These are phyloP conservation scores for Rosalia funebris DNA, from an alignment of 2,888 invertebrate genomes.

Conservation along the genomic window DNA sequence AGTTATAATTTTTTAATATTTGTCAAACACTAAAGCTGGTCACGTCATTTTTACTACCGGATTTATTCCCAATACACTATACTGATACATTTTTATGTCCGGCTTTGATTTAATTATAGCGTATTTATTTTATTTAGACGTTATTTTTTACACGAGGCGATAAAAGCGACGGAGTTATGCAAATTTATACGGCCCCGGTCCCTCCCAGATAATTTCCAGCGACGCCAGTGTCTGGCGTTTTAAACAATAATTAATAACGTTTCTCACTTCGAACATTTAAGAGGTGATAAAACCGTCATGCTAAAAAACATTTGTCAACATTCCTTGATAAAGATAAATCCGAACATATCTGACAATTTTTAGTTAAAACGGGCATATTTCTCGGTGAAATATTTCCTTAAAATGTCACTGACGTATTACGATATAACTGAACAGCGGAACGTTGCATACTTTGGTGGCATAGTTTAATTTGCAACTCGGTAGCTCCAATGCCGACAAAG, in stretches of 20 bases:
- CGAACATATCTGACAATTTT: conserved; percentile 55
- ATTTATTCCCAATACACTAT: too few relatives aligned
- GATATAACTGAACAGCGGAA: conserved; percentile 57
- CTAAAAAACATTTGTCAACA: conserved; percentile 53
- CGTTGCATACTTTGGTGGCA: conserved; percentile 62
- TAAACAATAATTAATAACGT: conserved; percentile 31
- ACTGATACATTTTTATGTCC: too few relatives aligned
- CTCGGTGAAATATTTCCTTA: conserved; percentile 54
- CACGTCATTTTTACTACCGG: too few relatives aligned
- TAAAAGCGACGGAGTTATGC: too few relatives aligned
- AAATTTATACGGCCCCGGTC: conserved; percentile 7
- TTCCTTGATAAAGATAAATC: conserved; percentile 55
- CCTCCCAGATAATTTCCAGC: conserved; percentile 5
- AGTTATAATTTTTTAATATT: too few relatives aligned
- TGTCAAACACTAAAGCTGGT: too few relatives aligned
- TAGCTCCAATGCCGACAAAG: conserved; percentile 61
- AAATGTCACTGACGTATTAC: conserved; percentile 64
- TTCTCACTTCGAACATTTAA: conserved; percentile 40
- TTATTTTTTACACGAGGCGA: too few relatives aligned
- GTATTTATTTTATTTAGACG: too few relatives aligned
- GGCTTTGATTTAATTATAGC: too few relatives aligned
- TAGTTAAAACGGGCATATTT: conserved; percentile 53
- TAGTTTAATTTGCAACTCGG: conserved; percentile 62
- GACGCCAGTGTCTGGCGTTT: conserved; percentile 1
- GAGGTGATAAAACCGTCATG: conserved; percentile 53